phyloP scores from a whole-genome alignment of 2,797 vertebrate genomes.

The Knipowitschia caucasica region DNA sequence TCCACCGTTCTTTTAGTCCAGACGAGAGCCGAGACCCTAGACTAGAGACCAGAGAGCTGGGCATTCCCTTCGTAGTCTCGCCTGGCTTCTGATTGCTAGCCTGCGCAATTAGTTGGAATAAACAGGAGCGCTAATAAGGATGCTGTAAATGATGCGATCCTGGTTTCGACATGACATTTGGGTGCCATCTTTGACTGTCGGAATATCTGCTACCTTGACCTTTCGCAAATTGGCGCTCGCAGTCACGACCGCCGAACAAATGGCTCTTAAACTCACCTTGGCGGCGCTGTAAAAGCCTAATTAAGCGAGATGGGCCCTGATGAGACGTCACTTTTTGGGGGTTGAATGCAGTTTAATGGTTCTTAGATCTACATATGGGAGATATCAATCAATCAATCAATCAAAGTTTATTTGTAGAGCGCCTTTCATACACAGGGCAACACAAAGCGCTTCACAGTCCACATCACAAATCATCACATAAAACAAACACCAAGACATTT shows the following conservation, averaged over 20 bases:
- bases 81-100: slow-evolving; percentile 3
- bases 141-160: slow-evolving; percentile 48
- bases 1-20: slow-evolving; percentile 15
- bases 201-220: slow-evolving; percentile 78
- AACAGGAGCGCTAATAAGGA: slow-evolving; percentile 62
- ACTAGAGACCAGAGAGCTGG: too few species aligned
- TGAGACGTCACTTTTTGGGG: slow-evolving; percentile 45
- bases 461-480: too few species aligned
- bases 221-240: slow-evolving; percentile 79
- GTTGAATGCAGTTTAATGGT: slow-evolving; percentile 15
- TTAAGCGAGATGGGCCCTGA: slow-evolving; percentile 66
- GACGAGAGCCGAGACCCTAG: too few species aligned
- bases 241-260: slow-evolving; percentile 75
- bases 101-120: slow-evolving; percentile 39
- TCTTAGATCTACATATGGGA: slow-evolving; percentile 1
- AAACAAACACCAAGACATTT: too few species aligned
- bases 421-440: too few species aligned
- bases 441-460: too few species aligned
- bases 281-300: slow-evolving; percentile 61
- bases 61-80: too few species aligned
- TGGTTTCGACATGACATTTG: slow-evolving; percentile 76
- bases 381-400: too few species aligned
- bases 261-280: slow-evolving; percentile 73
- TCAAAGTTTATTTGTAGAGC: too few species aligned
- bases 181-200: slow-evolving; percentile 73